phyloP scores from a whole-genome alignment of 1,140 invertebrate genomes.

The Eulimnadia texana region DNA sequence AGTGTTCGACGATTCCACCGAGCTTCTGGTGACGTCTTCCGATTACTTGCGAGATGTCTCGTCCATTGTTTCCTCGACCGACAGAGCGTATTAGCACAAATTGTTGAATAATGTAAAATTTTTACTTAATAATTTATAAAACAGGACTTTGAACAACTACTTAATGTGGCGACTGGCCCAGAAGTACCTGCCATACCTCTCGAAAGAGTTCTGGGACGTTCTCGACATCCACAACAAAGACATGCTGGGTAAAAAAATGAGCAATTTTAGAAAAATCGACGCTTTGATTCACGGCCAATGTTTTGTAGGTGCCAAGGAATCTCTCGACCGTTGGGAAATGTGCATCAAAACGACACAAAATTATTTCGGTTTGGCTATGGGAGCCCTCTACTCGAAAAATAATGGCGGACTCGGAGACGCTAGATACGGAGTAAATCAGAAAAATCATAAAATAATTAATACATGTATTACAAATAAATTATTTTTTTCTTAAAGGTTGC shows the following conservation, averaged over 20 bases:
- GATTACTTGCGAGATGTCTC: slow-evolving; percentile 39
- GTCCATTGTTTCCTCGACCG: slow-evolving; percentile 39
- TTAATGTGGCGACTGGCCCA: slow-evolving; percentile 41
- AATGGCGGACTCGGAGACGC: slow-evolving; percentile 24
- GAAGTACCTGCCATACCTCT: slow-evolving; percentile 40
- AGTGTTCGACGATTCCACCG: slow-evolving; percentile 34
- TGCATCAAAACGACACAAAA: slow-evolving; percentile 36
- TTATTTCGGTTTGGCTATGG: slow-evolving; percentile 38
- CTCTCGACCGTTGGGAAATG: slow-evolving; percentile 38
- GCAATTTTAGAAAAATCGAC: not conserved
- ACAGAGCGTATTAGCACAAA: slow-evolving; percentile 29
- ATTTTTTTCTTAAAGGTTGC: slow-evolving; percentile 1
- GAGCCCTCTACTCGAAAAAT: slow-evolving; percentile 34
- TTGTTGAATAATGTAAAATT: not conserved
- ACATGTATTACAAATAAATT: too few relatives aligned
- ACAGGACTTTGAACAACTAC: slow-evolving; percentile 42
- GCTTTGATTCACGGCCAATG: too few relatives aligned
- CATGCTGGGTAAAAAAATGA: slow-evolving; percentile 30
- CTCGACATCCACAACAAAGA: slow-evolving; percentile 35
- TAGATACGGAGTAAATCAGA: slow-evolving; percentile 27
- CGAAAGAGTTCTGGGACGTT: slow-evolving; percentile 36
- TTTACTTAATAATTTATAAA: not conserved
- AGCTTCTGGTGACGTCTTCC: slow-evolving; percentile 36
- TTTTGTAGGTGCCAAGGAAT: slow-evolving; percentile 31
- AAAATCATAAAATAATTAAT: too few relatives aligned